Evolutionary conservation across 1,140 invertebrate genomes (phyloP), one percentile per base, ranked within the genome.

Genomic region (Drosophila kepulauana): DNA sequence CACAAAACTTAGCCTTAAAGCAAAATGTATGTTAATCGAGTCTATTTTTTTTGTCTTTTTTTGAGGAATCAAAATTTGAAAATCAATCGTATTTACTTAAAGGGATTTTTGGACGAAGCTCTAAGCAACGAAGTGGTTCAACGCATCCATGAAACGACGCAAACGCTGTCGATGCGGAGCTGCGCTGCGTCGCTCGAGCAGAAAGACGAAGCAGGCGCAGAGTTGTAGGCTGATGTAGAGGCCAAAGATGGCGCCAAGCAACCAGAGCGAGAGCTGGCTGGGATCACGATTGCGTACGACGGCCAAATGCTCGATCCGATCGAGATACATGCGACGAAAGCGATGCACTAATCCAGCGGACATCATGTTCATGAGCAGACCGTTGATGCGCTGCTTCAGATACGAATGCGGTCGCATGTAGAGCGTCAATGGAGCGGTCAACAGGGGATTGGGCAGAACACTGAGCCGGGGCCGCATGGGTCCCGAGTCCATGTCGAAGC

Each of bases 391-490:
- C 0, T 59, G 46, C 46, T 79, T 76, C 0, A 92, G 45, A 63
- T 81, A 92, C 11, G 87, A 92, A 52, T 92, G 88, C 10, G 75
- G 89, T 0, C 79, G 84, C 91, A 92, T 84, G 46, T 87, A 92
- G n/a, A 92, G 16, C 5, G 91, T 84, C 10, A 92, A 15, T 1
- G 87, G 88, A 0, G 82, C 75, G 4, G 80, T 91, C 6, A 92
- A 35, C 35, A 92, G 16, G 0, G 73, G 68, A 48, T 70, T 52
- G 0, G 72, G 63, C 3, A 92, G 78, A 6, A 81, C 5, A 1
- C 75, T 43, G 0, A 91, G 46, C 1, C 75, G 73, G 0, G 57
- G 41, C 11, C 25, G 16, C 2, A 52, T 41, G 2, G 71, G 70
- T 0, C 72, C 66, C 5, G 81, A 80, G 0, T 52, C 54, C 7